phyloP scores from a whole-genome alignment of 2,113 vertebrate genomes.

The Scatophagus argus region DNA sequence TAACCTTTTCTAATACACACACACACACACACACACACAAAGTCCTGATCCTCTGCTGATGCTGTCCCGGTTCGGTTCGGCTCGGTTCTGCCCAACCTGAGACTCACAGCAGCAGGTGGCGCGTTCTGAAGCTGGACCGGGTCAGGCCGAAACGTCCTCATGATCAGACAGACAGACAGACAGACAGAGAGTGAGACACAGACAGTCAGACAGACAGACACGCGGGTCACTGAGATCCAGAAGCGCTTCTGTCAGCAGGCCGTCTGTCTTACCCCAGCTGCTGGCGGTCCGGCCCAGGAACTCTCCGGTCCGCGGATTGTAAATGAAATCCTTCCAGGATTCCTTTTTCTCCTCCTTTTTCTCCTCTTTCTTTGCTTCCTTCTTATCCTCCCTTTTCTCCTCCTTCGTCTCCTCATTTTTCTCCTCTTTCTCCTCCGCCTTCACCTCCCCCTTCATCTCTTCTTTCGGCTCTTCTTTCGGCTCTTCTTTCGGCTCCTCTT shows the following conservation, averaged over 20 bases:
- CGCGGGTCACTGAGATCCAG: not conserved
- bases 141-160: not conserved
- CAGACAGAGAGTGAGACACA: not conserved
- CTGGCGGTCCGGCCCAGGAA: conserved; percentile 90
- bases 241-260: not conserved
- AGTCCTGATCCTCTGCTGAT: no score
- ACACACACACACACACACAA: no score
- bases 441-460: not conserved
- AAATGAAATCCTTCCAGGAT: conserved; percentile 88
- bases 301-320: conserved; percentile 88
- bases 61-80: no score
- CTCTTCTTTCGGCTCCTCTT: not conserved
- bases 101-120: no score
- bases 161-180: not conserved
- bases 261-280: conserved; percentile 68
- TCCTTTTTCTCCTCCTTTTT: conserved; percentile 33
- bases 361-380: not conserved
- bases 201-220: no score
- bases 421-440: conserved; percentile 55
- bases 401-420: conserved; percentile 83
- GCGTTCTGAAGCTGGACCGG: not conserved
- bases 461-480: not conserved
- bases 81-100: no score
- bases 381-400: not conserved
- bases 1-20: no score